Base-by-base conservation (phyloP, 2,797 vertebrate genomes). In the Gobio occitaniae region DNA sequence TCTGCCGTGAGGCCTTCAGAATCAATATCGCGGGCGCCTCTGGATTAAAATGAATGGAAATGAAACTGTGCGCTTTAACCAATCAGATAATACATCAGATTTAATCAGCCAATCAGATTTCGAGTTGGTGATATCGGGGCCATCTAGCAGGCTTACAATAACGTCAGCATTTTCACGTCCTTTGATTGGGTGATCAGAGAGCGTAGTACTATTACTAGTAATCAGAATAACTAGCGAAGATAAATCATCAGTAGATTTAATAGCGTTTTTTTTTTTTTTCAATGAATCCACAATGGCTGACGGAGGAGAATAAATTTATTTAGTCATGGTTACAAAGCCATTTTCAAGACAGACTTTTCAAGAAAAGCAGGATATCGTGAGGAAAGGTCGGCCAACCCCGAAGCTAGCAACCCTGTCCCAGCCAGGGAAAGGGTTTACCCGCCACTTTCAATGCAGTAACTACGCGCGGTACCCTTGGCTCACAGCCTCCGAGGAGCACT, bases 401-500 rank as follows among this genome's bases (percentile, higher is more conserved):
- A 47, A 47, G 44, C 70, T 25, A 16, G 70, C 70, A 47, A 12
- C 4, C 11, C 44, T 72, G 41, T 44, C 44, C 21, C 12, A 72
- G 44, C 70, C n/a, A 0, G 12, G n/a, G 41, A 72, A 72, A 72
- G 44, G 21, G 6, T 86, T 86, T 74, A 38, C 77, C 12, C 50
- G 3, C 4, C 77, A 84, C 76, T 84, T 84, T 65, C 61, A 84
- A 77, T 4, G 7, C 19, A 71, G 11, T 6, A 83, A 76, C 74
- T 86, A 80, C 9, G 56, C 75, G 7, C 2, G 74, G 29, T 87
- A 82, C 32, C 41, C 44, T 7, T 82, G 86, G 83, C 86, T 85
- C 16, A 80, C 61, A 66, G 82, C 7, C 7, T 86, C 71, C 0
- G 19, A 81, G 71, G 38, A 61, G 1, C 47, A 25, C 8, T 75